Base-by-base conservation (phyloP, 1,140 invertebrate genomes). In the Vollenhovia emeryi region DNA sequence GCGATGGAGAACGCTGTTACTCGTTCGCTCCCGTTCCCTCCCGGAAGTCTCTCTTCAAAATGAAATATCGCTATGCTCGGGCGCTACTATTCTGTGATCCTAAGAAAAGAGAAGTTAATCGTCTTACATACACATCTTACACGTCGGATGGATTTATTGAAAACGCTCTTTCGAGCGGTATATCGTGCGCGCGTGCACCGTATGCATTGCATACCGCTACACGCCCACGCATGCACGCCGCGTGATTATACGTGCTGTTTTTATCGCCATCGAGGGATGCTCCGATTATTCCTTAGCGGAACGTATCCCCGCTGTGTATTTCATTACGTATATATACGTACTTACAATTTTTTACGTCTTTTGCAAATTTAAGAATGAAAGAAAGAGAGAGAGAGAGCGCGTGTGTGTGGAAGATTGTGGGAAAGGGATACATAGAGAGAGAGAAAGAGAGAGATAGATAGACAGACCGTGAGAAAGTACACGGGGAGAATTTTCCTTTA, bases 51-150 rank as follows among this genome's bases (percentile, higher is more conserved):
- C 33, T 21, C 30, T 89, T 83, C 55, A 86, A 85, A 69, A 84
- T 82, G 79, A 86, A 91, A 90, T 82, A 91, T 92, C 89, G 91
- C 88, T 91, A 92, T 80, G 91, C 91, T 93, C 92, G 91, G 87
- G 91, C 90, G 92, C 91, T 93, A 93, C 88, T 84, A 92, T 91
- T 92, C 92, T 93, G 92, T 93, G 92, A 93, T 93, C 89, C 88
- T 82, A 90, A 93, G 66, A 91, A n/a, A n/a, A 45, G 36, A 84
- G 40, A 82, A 79, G 88, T 85, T 84, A 89, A 90, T 82, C 68
- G 74, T 87, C 82, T 88, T 86, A 85, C n/a, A n/a, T 59, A 36
- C 11, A 43, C 36, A 24, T 64, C 5, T 43, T 64, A 64, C 79
- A 69, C 2, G 83, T 71, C 79, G 85, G 21, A 90, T 82, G 62